These are phyloP conservation scores for Tachysurus fulvidraco DNA, from an alignment of 2,113 vertebrate species.

Conservation along the genomic window DNA sequence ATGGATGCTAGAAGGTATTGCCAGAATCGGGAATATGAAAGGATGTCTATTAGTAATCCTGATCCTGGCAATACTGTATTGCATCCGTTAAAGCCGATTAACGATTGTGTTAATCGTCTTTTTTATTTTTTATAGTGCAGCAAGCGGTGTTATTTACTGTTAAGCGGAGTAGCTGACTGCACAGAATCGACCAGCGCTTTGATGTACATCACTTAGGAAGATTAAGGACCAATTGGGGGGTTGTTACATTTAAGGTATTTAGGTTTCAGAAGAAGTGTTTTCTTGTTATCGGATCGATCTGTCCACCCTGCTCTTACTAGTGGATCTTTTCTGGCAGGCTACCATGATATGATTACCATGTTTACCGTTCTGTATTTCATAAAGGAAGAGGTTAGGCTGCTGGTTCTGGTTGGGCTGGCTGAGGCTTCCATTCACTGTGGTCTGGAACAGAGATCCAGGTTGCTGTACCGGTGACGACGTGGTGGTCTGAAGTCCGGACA, in stretches of 20 bases:
- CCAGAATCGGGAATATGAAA: neutral
- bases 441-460: slow-evolving; percentile 82
- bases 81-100: neutral
- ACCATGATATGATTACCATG: slow-evolving; percentile 40
- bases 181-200: neutral
- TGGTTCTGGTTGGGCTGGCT: slow-evolving; percentile 84
- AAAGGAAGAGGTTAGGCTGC: slow-evolving; percentile 91
- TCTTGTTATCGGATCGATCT: neutral
- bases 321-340: neutral
- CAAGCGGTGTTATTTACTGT: no score
- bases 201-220: neutral
- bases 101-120: neutral
- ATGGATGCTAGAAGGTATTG: neutral
- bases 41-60: neutral
- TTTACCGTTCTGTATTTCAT: slow-evolving; percentile 94
- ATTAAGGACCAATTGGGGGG: no score
- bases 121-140: neutral
- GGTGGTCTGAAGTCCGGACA: slow-evolving; percentile 82
- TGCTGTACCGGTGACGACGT: slow-evolving; percentile 85
- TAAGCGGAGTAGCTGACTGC: neutral
- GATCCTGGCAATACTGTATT: neutral
- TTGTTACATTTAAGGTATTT: neutral
- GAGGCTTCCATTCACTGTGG: slow-evolving; percentile 79
- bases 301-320: neutral
- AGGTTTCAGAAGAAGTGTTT: no score